These are phyloP conservation scores for Oxyruncus cristatus DNA, from an alignment of 2,113 vertebrate species.

Conservation along the genomic window DNA sequence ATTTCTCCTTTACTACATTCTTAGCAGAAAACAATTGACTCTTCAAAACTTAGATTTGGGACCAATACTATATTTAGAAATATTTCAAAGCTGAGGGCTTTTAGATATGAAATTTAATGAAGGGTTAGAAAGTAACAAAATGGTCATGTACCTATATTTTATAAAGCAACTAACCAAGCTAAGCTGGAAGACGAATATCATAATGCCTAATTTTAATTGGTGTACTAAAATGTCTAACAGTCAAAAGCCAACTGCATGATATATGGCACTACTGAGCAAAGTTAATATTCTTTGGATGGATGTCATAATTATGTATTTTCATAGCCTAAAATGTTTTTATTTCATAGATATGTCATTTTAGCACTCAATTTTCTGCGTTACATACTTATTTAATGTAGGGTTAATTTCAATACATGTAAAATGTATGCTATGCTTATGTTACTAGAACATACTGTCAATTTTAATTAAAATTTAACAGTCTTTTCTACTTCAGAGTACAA, in stretches of 20 bases:
- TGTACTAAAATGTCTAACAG: not conserved
- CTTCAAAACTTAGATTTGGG: not conserved
- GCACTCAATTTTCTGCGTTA: not conserved
- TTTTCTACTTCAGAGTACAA: not conserved
- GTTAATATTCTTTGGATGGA: not conserved
- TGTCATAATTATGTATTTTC: not conserved
- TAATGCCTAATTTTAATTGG: not conserved
- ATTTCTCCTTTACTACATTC: not conserved
- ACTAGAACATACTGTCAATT: not conserved
- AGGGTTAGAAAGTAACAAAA: not conserved
- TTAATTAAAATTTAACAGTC: not conserved
- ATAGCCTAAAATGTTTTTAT: not conserved
- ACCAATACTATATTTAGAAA: not conserved
- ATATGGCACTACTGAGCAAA: not conserved
- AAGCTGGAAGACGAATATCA: not conserved
- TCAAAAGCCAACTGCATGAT: not conserved
- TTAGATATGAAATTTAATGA: not conserved
- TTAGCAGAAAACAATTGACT: not conserved
- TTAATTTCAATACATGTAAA: not conserved
- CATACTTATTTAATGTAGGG: not conserved
- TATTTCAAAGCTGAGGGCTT: not conserved
- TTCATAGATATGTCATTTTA: not conserved
- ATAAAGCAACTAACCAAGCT: not conserved
- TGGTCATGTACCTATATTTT: not conserved
- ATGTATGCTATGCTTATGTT: not conserved